phyloP scores from a whole-genome alignment of 2,113 vertebrate genomes.

The Dinomys branickii region DNA sequence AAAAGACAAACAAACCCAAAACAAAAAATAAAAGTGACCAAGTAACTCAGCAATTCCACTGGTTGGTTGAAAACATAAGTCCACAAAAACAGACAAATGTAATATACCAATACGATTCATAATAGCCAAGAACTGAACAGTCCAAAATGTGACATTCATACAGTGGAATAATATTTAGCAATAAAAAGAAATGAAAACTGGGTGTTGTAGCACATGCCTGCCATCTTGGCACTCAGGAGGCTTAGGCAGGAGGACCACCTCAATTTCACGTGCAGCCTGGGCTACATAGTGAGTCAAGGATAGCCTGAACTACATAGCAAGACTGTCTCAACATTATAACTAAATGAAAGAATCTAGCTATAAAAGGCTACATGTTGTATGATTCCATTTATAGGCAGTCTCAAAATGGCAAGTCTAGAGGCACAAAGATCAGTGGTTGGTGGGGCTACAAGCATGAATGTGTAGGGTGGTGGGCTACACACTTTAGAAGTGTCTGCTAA shows the following conservation, averaged over 20 bases:
- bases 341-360: not conserved
- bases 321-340: not conserved
- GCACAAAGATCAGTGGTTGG: not conserved
- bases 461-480: too few species aligned
- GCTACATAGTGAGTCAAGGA: not conserved
- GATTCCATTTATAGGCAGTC: not conserved
- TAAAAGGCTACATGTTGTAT: not conserved
- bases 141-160: not conserved
- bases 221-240: not conserved
- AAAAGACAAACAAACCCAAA: too few species aligned
- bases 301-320: not conserved
- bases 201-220: not conserved
- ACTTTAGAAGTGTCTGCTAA: not conserved
- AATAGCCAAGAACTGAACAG: not conserved
- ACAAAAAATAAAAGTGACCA: too few species aligned
- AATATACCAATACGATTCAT: not conserved
- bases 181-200: not conserved
- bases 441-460: fast-evolving
- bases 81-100: not conserved
- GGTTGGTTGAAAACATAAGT: not conserved
- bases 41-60: not conserved
- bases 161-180: not conserved
- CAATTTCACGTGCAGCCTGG: not conserved
- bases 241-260: not conserved
- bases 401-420: not conserved